These are phyloP conservation scores for Acipenser ruthenus DNA, from an alignment of 2,797 vertebrate genomes.

Conservation along the genomic window DNA sequence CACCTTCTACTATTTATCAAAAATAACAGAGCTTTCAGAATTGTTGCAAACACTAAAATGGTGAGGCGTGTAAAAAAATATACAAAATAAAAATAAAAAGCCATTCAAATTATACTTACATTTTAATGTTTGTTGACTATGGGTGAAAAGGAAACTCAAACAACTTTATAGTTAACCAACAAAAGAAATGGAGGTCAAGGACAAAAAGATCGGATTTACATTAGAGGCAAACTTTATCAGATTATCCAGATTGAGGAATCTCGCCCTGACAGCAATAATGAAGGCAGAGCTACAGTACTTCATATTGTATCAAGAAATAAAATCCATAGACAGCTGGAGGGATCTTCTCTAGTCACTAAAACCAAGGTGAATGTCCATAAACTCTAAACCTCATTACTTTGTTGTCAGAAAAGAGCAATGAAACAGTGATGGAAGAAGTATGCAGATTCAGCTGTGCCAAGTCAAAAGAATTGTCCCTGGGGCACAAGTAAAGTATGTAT, in stretches of 20 bases:
- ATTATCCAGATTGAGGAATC: conserved; percentile 29
- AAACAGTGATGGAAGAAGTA: conserved; percentile 13
- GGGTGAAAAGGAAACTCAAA: too few relatives aligned
- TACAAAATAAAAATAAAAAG: not conserved
- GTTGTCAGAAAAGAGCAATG: conserved; percentile 17
- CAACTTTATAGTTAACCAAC: not conserved
- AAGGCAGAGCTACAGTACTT: conserved; percentile 13
- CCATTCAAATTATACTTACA: too few relatives aligned
- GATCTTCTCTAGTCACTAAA: conserved; percentile 3
- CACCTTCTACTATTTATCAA: too few relatives aligned
- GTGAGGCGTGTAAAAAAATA: too few relatives aligned
- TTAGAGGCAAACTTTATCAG: conserved; percentile 36
- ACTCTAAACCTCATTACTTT: conserved; percentile 24
- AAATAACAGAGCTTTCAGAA: too few relatives aligned
- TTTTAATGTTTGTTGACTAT: too few relatives aligned
- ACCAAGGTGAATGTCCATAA: conserved; percentile 17
- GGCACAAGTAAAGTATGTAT: too few relatives aligned
- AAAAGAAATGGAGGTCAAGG: conserved; percentile 32
- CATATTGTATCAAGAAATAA: conserved; percentile 12
- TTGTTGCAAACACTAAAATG: too few relatives aligned
- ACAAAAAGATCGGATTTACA: conserved; percentile 36
- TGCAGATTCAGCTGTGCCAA: not conserved
- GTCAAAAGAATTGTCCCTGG: too few relatives aligned
- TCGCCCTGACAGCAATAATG: conserved; percentile 34
- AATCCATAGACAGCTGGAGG: conserved; percentile 22